A percentile compares a stretch with the other conserved stretches of the same genome.
Conservation (phyloP, 2,888 invertebrate species). For the Laspeyria flexula region DNA sequence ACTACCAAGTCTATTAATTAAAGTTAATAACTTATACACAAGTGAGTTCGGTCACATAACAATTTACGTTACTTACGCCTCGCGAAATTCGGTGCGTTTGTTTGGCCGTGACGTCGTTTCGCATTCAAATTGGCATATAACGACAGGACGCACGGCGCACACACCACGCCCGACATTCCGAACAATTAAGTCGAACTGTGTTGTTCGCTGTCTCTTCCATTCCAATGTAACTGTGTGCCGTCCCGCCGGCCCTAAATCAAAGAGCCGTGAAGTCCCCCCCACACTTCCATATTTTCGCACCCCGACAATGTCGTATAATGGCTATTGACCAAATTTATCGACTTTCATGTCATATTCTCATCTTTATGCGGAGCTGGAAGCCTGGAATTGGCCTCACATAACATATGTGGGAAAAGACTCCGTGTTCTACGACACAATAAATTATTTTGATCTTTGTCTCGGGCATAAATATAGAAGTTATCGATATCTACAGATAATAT, state of each 20-base stretch:
- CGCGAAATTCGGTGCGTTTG: constrained; percentile 27
- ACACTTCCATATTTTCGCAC: constrained; percentile 83
- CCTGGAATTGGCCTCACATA: constrained; percentile 67
- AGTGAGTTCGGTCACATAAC: constrained; percentile 9
- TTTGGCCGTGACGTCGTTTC: constrained; percentile 39
- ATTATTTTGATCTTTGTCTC: constrained; percentile 60
- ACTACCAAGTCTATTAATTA: constrained; percentile 7
- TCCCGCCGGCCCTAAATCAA: constrained; percentile 74
- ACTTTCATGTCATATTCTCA: constrained; percentile 82
- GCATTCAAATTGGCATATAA: constrained; percentile 42
- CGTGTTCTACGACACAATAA: constrained; percentile 57
- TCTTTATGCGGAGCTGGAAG: constrained; percentile 72
- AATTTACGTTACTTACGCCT: constrained; percentile 23
- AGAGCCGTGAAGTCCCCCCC: constrained; percentile 74
- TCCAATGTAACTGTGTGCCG: constrained; percentile 46
- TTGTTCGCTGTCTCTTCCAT: constrained; percentile 55
- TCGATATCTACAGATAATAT: constrained; percentile 43
- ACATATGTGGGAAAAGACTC: constrained; percentile 60
- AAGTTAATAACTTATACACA: constrained; percentile 7
- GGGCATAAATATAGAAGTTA: constrained; percentile 52
- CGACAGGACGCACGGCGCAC: constrained; percentile 28
- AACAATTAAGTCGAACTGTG: constrained; percentile 40
- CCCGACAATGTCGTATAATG: constrained; percentile 81
- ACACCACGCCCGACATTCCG: constrained; percentile 27
- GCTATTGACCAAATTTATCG: constrained; percentile 84